These are phyloP conservation scores for Panopea generosa DNA, from an alignment of 2,888 invertebrate genomes.

Conservation along the genomic window DNA sequence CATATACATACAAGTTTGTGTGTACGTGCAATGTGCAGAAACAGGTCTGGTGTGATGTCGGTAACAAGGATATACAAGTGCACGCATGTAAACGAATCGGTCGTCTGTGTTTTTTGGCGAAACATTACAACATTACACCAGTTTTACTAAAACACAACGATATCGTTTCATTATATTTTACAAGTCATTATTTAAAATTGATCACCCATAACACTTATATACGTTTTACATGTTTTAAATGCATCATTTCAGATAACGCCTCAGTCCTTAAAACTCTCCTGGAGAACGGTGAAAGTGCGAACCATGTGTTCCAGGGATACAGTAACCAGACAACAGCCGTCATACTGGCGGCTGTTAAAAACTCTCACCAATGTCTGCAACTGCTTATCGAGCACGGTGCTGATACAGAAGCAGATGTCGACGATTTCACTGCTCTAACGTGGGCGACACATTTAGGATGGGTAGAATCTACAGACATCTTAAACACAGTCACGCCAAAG, in stretches of 20 bases:
- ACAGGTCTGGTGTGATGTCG: no score
- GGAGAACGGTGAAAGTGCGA: constrained; percentile 45
- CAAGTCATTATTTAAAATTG: no score
- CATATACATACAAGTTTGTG: no score
- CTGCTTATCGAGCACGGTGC: constrained; percentile 51
- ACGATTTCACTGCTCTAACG: constrained; percentile 35
- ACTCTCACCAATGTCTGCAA: constrained; percentile 49
- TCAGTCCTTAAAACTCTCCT: constrained; percentile 43
- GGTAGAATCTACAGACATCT: constrained; percentile 30
- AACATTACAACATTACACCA: no score
- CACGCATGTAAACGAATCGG: no score
- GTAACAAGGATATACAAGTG: no score
- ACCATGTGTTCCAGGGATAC: constrained; percentile 57
- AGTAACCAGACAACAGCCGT: constrained; percentile 49
- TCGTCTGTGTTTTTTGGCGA: no score
- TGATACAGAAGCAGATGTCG: constrained; percentile 19
- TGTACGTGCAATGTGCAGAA: no score
- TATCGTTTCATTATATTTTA: no score
- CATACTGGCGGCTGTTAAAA: constrained; percentile 39
- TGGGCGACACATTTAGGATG: constrained; percentile 52
- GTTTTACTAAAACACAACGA: no score
- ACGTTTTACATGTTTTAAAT: no score
- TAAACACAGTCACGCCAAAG: constrained; percentile 29
- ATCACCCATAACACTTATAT: no score
- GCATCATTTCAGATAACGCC: constrained; percentile 57